These are phyloP conservation scores for Chaetogeoica ovagalla DNA, from an alignment of 2,888 invertebrate genomes.

Conservation along the genomic window DNA sequence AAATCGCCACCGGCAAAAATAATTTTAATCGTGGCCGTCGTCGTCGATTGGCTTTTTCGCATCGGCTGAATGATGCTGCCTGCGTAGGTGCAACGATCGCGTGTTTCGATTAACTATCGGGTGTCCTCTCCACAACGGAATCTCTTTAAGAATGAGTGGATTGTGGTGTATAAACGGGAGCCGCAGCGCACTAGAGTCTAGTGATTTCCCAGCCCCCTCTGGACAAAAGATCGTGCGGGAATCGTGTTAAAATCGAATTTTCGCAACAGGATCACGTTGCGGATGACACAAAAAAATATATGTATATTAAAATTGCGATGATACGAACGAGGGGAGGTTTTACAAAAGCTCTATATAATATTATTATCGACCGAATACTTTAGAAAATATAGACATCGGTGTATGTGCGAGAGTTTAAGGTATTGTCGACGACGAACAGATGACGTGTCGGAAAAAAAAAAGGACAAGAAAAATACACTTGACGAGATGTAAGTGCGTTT, in stretches of 20 bases:
- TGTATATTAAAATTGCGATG: background rate
- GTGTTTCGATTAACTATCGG: constrained; percentile 28
- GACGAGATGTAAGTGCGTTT: background rate
- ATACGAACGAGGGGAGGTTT: background rate
- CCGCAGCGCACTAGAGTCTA: background rate
- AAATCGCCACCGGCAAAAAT: background rate
- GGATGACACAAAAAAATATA: background rate
- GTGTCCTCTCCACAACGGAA: background rate
- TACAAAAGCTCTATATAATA: constrained; percentile 5
- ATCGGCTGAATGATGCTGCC: background rate
- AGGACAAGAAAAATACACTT: background rate
- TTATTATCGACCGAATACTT: constrained; percentile 9
- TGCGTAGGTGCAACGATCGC: background rate
- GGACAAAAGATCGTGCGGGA: constrained; percentile 19
- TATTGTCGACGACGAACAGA: background rate
- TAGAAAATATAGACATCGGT: background rate
- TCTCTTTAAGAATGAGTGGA: background rate
- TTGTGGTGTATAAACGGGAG: background rate
- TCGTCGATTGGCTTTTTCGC: constrained; percentile 23
- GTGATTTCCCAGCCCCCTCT: constrained; percentile 34
- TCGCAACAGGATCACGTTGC: background rate
- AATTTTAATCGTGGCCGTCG: constrained; percentile 10
- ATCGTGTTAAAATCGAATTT: constrained; percentile 34
- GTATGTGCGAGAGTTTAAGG: background rate
- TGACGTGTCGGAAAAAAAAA: background rate